A percentile compares a stretch with the other conserved stretches of the same genome.
phyloP scores from a whole-genome alignment of 2,113 vertebrate genomes.

The Myanophis thanlyinensis region DNA sequence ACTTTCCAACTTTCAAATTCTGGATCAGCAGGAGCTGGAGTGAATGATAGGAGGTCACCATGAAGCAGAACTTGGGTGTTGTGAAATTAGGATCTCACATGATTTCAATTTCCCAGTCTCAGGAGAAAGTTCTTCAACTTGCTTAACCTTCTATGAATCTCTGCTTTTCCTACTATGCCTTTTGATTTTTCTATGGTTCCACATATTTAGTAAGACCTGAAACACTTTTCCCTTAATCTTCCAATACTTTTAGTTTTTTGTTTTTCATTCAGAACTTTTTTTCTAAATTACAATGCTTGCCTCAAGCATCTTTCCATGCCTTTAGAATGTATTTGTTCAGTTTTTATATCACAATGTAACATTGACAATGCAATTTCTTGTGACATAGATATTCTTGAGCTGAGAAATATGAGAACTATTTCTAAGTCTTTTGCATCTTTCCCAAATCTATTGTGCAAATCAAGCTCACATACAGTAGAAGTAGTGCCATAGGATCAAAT shows the following conservation, averaged over 20 bases:
- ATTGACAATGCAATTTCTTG: background rate
- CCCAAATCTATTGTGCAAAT: background rate
- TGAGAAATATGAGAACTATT: background rate
- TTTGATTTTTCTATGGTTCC: background rate
- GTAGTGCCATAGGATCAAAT: background rate
- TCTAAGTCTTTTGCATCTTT: background rate
- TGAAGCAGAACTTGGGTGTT: background rate
- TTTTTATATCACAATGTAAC: background rate
- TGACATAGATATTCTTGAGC: background rate
- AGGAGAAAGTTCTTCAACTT: background rate
- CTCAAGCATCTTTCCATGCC: background rate
- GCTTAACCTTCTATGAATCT: background rate
- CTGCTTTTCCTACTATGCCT: background rate
- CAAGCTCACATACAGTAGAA: background rate
- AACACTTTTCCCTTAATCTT: background rate
- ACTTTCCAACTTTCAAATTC: background rate
- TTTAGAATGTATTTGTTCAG: background rate
- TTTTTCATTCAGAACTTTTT: background rate
- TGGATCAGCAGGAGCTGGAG: background rate
- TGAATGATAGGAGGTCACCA: background rate
- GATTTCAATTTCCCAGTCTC: background rate
- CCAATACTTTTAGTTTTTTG: slow-evolving; percentile 7
- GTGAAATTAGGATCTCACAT: background rate
- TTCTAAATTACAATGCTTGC: background rate
- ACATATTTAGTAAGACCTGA: background rate